Evolutionary conservation across 1,140 invertebrate species (phyloP), one percentile per base, ranked within the genome.

Genomic region (Harpegnathos saltator): DNA sequence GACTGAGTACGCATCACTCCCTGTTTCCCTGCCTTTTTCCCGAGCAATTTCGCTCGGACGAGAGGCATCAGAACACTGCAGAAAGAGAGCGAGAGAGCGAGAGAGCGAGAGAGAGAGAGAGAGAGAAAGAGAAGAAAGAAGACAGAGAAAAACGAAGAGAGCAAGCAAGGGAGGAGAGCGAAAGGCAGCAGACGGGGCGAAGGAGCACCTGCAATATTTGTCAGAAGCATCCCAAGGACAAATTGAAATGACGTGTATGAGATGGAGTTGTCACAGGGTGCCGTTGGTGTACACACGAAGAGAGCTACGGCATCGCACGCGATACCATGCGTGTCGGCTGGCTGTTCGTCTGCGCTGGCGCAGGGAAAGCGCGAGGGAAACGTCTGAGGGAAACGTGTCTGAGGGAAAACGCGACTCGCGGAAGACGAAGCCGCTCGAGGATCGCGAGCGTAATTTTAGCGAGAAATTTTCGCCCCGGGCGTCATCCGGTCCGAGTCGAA

Each of bases 231-330:
- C 73, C 68, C 62, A 83, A 33, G 85, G 87, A 89, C 90, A 91
- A 92, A 91, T 91, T 91, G 91, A 89, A 87, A 90, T 88, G 90
- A 91, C 90, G 85, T 84, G 75, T 89, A 88, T 87, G 83, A 83
- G 85, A 91, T 90, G 82, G 61, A 89, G 83, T 84, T 88, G 82
- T 91, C 85, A 85, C 78, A n/a, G n/a, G 83, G 86, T 65, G 12
- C 24, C 19, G 61, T 24, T 61, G 33, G 44, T 80, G 22, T 58
- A 71, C 33, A 80, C 65, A 48, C 52, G 75, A 59, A 59, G 63
- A 78, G 17, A 19, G 48, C 29, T 58, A 61, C 33, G 59, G 59
- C 59, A 59, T 22, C 22, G 11, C 74, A 80, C 52, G 65, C 75
- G 75, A 80, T 80, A 71, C 75, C 52, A 29, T n/a, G n/a, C n/a